Percentiles rank a stretch among this genome's conserved stretches.
phyloP scores from a whole-genome alignment of 2,113 vertebrate species.

The Istiophorus platypterus region DNA sequence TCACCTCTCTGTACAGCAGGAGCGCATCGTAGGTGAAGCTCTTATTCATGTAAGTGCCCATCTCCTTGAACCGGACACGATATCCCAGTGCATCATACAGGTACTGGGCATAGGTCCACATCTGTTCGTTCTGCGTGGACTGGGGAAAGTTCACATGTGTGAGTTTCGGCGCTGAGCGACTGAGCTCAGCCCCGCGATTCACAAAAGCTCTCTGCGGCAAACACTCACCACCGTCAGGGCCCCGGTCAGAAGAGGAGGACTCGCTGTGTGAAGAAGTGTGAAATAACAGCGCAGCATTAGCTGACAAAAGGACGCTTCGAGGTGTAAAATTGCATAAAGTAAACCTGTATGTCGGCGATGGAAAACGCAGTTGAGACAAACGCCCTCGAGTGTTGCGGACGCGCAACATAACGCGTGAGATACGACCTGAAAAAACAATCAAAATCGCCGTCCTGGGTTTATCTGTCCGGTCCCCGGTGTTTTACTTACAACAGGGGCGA shows the following conservation, averaged over 20 bases:
- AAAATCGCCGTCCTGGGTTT: background rate
- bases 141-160: conserved; percentile 44
- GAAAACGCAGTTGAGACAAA: background rate
- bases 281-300: background rate
- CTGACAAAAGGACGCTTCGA: background rate
- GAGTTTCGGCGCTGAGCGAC: background rate
- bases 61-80: conserved; percentile 63
- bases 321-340: background rate
- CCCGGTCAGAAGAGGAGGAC: conserved; percentile 76
- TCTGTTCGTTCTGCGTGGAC: conserved; percentile 72
- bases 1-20: conserved; percentile 81
- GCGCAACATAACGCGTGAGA: no score
- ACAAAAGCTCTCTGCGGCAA: background rate
- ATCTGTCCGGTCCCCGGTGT: background rate
- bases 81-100: conserved; percentile 73
- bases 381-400: no score
- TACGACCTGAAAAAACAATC: background rate
- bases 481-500: conserved; percentile 77
- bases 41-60: conserved; percentile 53
- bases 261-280: conserved; percentile 53
- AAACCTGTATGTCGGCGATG: background rate
- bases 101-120: conserved; percentile 49
- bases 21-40: conserved; percentile 63
- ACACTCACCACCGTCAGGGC: conserved; percentile 72
- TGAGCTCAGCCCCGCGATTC: background rate